Base-by-base conservation (phyloP, 2,113 vertebrate genomes). In the Macquaria ambigua region DNA sequence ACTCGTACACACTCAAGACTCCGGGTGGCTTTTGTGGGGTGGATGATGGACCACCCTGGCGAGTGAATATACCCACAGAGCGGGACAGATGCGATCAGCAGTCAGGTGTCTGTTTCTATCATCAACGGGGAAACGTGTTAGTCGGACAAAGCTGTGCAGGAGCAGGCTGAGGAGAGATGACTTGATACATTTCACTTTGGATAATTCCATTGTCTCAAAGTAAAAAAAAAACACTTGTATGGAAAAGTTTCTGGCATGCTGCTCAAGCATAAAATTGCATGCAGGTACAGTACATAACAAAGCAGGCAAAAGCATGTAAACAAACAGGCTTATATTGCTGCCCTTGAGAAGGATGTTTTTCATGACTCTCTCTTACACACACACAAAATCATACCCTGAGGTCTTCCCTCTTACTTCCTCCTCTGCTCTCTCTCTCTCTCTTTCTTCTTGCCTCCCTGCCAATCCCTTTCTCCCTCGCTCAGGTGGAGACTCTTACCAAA, bases 11-110 rank as follows among this genome's bases (percentile, higher is more conserved):
- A 74, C 81, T 86, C 63, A 77, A 68, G 76, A 46, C 80, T 82
- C 77, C 18, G 62, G 82, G 72, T 70, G 79, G 79, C 82, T 85
- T 68, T 81, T 91, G 74, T 75, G 74, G 39, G 46, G 20, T 41
- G 34, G 62, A 62, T 71, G 79, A 73, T 12, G 63, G 93, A 94
- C 94, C 94, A 94, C 94, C 94, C 93, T 81, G 86, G 77, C 48
- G 79, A 82, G 67, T 89, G 83, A 91, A 90, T 90, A 14, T 55
- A 43, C 90, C 87, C 89, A 71, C 16, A 93, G 79, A 78, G 23
- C 3, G 46, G 31, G 46, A 43, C 73, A 84, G 87, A 89, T 90
- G 73, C 25, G 55, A 93, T 87, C 82, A 75, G 79, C 46, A 31
- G 71, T 90, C 86, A 87, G 91, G 89, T 90, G 81, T 89, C 67